Evolutionary conservation across 2,113 vertebrate genomes (phyloP).

Genomic region (Microcebus jonahi): DNA sequence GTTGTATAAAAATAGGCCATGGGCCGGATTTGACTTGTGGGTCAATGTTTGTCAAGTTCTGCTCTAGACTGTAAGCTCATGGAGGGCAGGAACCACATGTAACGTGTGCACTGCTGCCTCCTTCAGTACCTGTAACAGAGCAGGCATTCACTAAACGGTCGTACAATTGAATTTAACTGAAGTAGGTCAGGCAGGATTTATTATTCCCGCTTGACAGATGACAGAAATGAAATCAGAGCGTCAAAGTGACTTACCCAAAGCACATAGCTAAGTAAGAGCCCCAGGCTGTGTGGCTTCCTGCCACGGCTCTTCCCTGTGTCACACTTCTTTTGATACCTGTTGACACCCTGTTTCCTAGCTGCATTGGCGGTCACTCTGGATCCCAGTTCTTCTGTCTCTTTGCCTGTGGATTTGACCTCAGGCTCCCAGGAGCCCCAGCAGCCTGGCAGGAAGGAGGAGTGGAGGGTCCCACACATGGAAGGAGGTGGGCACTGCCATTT

Average conservation of each 20-base stretch:
- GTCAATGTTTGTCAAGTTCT: background rate
- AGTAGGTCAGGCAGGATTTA: background rate
- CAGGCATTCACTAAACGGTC: background rate
- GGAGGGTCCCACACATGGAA: background rate
- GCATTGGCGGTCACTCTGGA: rapidly evolving
- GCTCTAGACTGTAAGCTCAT: background rate
- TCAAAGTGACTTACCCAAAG: background rate
- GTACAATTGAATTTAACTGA: background rate
- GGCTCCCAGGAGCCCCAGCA: background rate
- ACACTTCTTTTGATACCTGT: background rate
- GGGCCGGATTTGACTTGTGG: background rate
- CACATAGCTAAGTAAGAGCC: background rate
- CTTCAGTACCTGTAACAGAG: background rate
- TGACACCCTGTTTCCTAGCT: background rate
- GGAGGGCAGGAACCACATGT: background rate
- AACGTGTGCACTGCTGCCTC: background rate
- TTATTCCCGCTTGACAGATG: background rate
- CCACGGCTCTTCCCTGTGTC: background rate
- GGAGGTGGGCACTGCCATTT: rapidly evolving
- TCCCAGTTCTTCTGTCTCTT: background rate
- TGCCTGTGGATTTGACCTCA: background rate
- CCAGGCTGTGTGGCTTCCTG: background rate
- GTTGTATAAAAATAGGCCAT: background rate
- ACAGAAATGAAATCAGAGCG: constrained; percentile 18
- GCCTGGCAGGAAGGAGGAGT: background rate